Conservation (phyloP, 1,140 invertebrate genomes). For the Drosophila micromelanica region DNA sequence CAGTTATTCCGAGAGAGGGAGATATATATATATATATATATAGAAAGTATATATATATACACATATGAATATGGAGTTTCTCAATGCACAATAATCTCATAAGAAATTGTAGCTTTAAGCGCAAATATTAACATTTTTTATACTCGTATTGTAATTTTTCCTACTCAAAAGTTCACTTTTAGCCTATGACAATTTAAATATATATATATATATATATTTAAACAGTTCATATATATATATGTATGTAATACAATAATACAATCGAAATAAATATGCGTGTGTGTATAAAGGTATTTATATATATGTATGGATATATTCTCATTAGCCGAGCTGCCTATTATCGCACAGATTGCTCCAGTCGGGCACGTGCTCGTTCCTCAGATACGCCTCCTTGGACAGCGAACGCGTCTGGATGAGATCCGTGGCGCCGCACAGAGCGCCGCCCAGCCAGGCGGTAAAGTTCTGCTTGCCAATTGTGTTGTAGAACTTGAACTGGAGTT, state of each 20-base stretch:
- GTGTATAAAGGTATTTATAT: slow-evolving; percentile 24
- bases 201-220: slow-evolving; percentile 15
- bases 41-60: slow-evolving; percentile 1
- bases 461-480: slow-evolving; percentile 92
- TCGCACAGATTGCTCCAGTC: slow-evolving; percentile 93
- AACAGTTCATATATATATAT: slow-evolving; percentile 4
- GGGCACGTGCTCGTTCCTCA: slow-evolving; percentile 88
- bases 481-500: slow-evolving; percentile 90
- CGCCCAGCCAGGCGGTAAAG: slow-evolving; percentile 94
- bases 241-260: slow-evolving; percentile 27
- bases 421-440: slow-evolving; percentile 93
- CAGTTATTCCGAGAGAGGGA: slow-evolving; percentile 1
- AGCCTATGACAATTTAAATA: slow-evolving; percentile 28
- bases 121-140: slow-evolving; percentile 36
- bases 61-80: slow-evolving; percentile 9
- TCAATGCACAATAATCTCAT: slow-evolving; percentile 26
- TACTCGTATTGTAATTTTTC: slow-evolving; percentile 38
- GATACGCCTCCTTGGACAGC: slow-evolving; percentile 90
- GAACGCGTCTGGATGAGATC: slow-evolving; percentile 91
- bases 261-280: slow-evolving; percentile 10
- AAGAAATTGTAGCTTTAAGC: slow-evolving; percentile 27
- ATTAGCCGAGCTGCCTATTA: slow-evolving; percentile 84
- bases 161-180: slow-evolving; percentile 44
- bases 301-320: neutral
- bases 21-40: neutral